These are phyloP conservation scores for Chamaetylas fuelleborni DNA, from an alignment of 2,113 vertebrate genomes.

Conservation along the genomic window DNA sequence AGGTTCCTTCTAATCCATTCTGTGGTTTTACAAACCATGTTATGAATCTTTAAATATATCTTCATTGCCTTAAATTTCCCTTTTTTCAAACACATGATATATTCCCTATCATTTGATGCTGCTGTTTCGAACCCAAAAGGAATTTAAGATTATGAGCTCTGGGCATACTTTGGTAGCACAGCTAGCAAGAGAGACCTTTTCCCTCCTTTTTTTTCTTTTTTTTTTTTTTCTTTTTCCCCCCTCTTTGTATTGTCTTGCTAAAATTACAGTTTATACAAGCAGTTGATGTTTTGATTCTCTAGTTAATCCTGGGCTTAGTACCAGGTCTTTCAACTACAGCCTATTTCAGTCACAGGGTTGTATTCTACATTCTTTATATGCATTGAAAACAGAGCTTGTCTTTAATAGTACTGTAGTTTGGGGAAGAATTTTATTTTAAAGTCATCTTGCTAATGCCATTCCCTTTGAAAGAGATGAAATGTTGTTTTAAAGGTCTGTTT, in stretches of 20 bases:
- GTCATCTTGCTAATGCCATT: not conserved
- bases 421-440: not conserved
- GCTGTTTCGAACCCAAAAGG: not conserved
- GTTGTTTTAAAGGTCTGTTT: not conserved
- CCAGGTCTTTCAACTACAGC: not conserved
- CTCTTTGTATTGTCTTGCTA: not conserved
- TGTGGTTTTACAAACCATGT: not conserved
- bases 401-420: not conserved
- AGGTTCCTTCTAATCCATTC: not conserved
- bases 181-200: not conserved
- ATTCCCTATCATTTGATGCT: accelerated
- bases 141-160: not conserved
- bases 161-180: not conserved
- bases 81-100: not conserved
- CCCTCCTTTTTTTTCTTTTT: accelerated
- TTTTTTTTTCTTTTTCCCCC: accelerated
- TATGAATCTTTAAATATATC: not conserved
- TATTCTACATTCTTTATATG: not conserved
- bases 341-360: not conserved
- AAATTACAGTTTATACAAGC: not conserved
- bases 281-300: not conserved
- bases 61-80: not conserved
- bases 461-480: not conserved
- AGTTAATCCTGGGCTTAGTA: not conserved
- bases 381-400: not conserved